Percentiles rank a stretch among this genome's conserved stretches.
Evolutionary conservation across 2,888 invertebrate species (phyloP).

Genomic region (Calameuta pallipes): DNA sequence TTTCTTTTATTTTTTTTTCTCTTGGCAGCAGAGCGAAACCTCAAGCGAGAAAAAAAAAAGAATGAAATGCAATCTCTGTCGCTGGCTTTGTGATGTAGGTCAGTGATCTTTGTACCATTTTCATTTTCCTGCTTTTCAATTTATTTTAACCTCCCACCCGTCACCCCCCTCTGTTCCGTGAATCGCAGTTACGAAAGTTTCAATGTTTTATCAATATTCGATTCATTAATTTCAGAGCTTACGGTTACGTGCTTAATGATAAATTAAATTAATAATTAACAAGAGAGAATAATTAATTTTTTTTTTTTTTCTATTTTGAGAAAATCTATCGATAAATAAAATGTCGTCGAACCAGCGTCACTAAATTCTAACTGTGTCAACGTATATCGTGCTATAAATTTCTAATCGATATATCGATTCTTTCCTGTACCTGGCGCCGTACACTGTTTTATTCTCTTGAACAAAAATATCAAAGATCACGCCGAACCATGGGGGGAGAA

Average conservation of each 20-base stretch:
- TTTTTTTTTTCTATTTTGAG: too few species aligned
- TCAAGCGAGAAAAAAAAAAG: not conserved
- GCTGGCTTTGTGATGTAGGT: not conserved
- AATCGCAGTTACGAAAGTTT: too few species aligned
- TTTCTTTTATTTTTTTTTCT: not conserved
- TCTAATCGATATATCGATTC: constrained; percentile 2
- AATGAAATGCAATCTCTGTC: not conserved
- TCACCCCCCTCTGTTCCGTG: too few species aligned
- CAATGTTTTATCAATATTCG: too few species aligned
- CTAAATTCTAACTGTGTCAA: not conserved
- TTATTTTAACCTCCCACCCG: not conserved
- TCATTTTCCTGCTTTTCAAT: not conserved
- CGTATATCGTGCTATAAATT: not conserved
- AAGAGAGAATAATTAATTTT: too few species aligned
- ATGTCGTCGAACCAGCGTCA: not conserved
- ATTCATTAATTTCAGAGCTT: too few species aligned
- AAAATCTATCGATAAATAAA: not conserved
- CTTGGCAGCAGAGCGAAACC: not conserved
- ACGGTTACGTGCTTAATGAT: too few species aligned
- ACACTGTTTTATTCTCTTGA: not conserved
- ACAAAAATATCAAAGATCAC: not conserved
- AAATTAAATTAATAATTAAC: too few species aligned
- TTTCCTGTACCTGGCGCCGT: not conserved
- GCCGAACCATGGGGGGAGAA: too few species aligned
- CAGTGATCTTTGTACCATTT: not conserved